A percentile compares a stretch with the other conserved stretches of the same genome.
Evolutionary conservation across 2,797 vertebrate genomes (phyloP).

Genomic region (Tinamus major): DNA sequence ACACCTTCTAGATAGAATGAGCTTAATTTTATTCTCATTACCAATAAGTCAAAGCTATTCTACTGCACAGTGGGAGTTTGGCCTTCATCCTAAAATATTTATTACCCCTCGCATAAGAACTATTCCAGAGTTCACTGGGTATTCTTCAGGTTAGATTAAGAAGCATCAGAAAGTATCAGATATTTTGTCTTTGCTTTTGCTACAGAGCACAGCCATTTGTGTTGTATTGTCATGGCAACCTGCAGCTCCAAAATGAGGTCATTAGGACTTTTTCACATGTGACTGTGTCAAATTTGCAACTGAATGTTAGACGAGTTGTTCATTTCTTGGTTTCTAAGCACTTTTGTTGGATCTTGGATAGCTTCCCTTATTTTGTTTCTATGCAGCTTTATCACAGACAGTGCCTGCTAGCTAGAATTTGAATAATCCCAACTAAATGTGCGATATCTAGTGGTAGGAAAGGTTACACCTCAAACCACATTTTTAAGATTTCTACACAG

Average conservation of each 20-base stretch:
- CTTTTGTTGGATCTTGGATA: not conserved
- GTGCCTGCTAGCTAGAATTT: not conserved
- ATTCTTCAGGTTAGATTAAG: not conserved
- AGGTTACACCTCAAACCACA: not conserved
- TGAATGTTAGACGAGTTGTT: not conserved
- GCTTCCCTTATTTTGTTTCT: not conserved
- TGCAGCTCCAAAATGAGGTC: not conserved
- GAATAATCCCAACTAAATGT: not conserved
- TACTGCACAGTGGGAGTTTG: not conserved
- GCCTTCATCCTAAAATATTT: not conserved
- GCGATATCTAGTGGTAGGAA: not conserved
- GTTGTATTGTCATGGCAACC: not conserved
- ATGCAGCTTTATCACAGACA: not conserved
- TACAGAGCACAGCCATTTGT: not conserved
- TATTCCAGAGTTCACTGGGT: not conserved
- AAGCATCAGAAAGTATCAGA: not conserved
- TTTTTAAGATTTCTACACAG: not conserved
- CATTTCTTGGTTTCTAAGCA: not conserved
- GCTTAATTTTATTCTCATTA: conserved; percentile 48
- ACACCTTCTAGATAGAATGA: conserved; percentile 11
- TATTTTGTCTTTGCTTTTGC: not conserved
- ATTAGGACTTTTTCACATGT: not conserved
- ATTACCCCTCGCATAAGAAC: not conserved
- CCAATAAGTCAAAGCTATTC: conserved; percentile 31
- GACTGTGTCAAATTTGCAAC: not conserved